Evolutionary conservation across 2,797 vertebrate species (phyloP), one percentile per base, ranked within the genome.

Genomic region (Sitta carolinensis): DNA sequence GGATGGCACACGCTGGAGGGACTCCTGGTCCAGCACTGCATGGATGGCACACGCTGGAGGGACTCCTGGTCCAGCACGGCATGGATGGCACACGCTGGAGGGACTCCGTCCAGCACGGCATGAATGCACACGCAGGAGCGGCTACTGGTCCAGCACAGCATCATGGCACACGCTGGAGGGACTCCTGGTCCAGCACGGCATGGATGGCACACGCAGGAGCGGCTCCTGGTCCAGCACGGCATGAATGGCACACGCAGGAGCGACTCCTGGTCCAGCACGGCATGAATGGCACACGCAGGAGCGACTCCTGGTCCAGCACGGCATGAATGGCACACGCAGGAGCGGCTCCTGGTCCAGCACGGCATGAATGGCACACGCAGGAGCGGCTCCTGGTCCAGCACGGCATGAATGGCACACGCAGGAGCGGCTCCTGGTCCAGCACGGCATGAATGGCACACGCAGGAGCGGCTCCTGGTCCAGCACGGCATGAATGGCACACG

Each of bases 391-490:
- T 36, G 23, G 11, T 8, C 18, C 45, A 67, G 25, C 25, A 0
- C 25, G 20, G 45, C 45, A 16, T 0, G 34, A 34, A 23, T 23
- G 8, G 5, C 19, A 17, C 34, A 30, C 7, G 1, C 34, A 30
- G 27, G 66, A 68, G 43, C 0, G 36, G 36, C 4, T 30, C 48
- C 48, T 36, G 23, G 11, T 8, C 18, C 45, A 67, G 25, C 25
- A 0, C 25, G 20, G 45, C 45, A 16, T 0, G 34, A 34, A 23
- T 23, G 8, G 5, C 19, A 17, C 34, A 30, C 7, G 1, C 34
- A 30, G 27, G 66, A 68, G 43, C 0, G 36, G 36, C 4, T 30
- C 48, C 48, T 36, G 23, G 11, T 8, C 18, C 91, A 73, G 89
- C 74, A 17, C 78, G 54, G 92, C 91, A 16, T 0, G 19, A 19